Evolutionary conservation across 2,888 invertebrate species (phyloP), one percentile per base, ranked within the genome.

Genomic region (Melieria picta): DNA sequence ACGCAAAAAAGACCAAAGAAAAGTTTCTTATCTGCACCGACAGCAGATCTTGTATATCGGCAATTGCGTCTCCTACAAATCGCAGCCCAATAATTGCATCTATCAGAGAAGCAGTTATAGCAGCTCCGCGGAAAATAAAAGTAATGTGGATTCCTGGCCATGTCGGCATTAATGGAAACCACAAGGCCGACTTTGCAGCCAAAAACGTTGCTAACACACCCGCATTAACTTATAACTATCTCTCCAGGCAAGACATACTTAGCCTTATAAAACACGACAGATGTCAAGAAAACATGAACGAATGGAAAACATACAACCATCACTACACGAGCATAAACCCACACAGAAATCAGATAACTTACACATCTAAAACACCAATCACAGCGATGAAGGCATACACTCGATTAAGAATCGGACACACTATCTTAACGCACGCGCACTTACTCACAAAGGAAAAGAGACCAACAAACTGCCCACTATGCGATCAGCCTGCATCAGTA

Each of bases 51-150:
- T 57, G 13, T 10, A 57, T 16, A 16, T 57, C 57, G 10, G 57
- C 57, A 57, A 57, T 13, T 30, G 42, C 57, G 57, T 57, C 13
- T 57, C 57, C 57, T 4, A 30, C 57, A 16, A 57, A 57, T 13
- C 16, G 13, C 57, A 57, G 42, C 10, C 57, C 57, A 13, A 57
- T 57, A 57, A 57, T 57, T 57, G 57, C 16, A 57, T 4, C 7
- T 13, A 55, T 55, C 55, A 55, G 55, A 10, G 55, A 55, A n/a
- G 55, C 55, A 6, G 55, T 55, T 10, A 55, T 55, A 9, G 11
- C 13, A 13, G 55, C 55, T 10, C 55, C 55, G 7, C 6, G 11
- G 4, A 55, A 9, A 55, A 55, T 55, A 6, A 6, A 55, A 55
- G 11, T 6, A 55, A 55, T 55, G 55, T 55, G 55, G 7, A 55